Percentiles rank a stretch among this genome's conserved stretches.
These are phyloP conservation scores for Proteles cristata DNA, from an alignment of 2,113 vertebrate species.

Conservation along the genomic window DNA sequence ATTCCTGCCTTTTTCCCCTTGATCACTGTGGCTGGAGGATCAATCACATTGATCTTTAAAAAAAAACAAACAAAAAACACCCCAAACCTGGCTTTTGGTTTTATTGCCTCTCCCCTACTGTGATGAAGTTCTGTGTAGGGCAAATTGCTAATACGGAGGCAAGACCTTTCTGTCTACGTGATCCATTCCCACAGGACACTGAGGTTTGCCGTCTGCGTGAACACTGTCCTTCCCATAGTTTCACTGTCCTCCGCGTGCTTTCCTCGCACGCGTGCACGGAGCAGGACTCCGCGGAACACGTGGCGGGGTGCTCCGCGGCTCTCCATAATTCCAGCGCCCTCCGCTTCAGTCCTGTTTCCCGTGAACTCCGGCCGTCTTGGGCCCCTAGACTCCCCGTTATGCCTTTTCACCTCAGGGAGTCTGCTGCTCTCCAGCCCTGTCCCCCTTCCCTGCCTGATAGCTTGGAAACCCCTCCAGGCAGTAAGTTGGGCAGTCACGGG, in stretches of 20 bases:
- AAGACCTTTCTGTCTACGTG: neutral
- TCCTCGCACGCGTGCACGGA: neutral
- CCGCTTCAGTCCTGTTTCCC: neutral
- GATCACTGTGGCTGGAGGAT: neutral
- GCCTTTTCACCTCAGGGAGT: neutral
- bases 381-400: neutral
- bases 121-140: neutral
- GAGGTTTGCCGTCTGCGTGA: neutral
- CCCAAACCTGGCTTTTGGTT: neutral
- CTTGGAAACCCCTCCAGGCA: neutral
- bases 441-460: neutral
- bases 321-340: neutral
- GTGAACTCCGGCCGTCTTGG: neutral
- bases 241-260: no score
- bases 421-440: neutral
- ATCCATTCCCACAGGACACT: neutral
- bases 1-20: neutral
- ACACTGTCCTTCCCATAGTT: neutral
- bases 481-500: neutral
- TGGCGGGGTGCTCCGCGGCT: neutral
- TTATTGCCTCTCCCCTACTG: neutral
- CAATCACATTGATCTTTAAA: neutral
- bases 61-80: neutral
- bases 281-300: neutral
- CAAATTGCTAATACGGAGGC: neutral